These are phyloP conservation scores for Syngnathus typhle DNA, from an alignment of 2,113 vertebrate genomes.

Conservation along the genomic window DNA sequence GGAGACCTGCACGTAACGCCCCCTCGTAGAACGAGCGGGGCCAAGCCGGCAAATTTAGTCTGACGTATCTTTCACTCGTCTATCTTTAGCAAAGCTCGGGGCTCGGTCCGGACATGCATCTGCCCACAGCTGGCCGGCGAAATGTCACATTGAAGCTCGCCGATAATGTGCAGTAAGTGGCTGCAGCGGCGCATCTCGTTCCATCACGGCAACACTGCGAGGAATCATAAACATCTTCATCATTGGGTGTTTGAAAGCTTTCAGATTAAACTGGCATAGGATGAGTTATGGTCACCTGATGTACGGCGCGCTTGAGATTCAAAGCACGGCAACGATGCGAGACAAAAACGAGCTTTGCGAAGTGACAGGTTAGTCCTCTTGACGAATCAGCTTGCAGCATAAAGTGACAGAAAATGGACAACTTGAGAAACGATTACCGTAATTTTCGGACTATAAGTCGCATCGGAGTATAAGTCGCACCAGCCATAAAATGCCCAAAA, in stretches of 20 bases:
- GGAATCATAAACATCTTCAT: constrained; percentile 4
- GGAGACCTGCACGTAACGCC: constrained; percentile 20
- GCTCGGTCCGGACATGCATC: constrained; percentile 34
- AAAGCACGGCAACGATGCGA: not conserved
- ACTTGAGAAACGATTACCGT: too few species aligned
- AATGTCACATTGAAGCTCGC: constrained; percentile 51
- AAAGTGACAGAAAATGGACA: too few species aligned
- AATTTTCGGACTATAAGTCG: too few species aligned
- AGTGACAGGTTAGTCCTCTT: not conserved
- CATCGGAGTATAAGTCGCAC: too few species aligned
- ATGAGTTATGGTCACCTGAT: not conserved
- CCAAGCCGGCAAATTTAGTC: constrained; percentile 35
- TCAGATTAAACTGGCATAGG: not conserved
- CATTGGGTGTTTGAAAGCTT: constrained; percentile 1
- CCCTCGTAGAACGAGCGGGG: constrained; percentile 19
- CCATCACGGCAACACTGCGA: not conserved
- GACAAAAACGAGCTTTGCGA: not conserved
- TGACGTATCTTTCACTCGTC: constrained; percentile 42
- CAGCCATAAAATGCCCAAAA: too few species aligned
- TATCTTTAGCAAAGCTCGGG: constrained; percentile 58
- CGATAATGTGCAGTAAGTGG: constrained; percentile 4
- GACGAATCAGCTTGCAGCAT: not conserved
- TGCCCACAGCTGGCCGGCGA: constrained; percentile 38
- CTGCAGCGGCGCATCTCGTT: not conserved
- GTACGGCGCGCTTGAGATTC: not conserved